These are phyloP conservation scores for Tragelaphus buxtoni DNA, from an alignment of 2,113 vertebrate genomes.

Conservation along the genomic window DNA sequence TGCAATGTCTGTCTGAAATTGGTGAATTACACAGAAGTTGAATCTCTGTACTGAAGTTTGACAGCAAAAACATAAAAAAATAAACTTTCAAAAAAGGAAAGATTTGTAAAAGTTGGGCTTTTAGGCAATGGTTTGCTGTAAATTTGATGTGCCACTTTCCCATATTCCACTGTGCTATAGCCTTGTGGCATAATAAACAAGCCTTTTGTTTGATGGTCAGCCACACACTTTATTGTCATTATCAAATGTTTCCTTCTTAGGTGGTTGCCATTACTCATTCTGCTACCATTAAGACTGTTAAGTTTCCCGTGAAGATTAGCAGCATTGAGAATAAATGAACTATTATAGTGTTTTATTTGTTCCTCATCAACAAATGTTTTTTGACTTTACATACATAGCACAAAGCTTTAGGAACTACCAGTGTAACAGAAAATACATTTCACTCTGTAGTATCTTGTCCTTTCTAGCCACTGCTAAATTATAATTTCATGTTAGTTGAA, in stretches of 20 bases:
- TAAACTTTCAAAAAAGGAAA: neutral
- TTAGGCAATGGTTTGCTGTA: neutral
- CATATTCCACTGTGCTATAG: neutral
- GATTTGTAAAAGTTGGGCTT: neutral
- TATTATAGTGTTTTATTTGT: neutral
- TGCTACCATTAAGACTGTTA: neutral
- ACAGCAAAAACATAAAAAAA: neutral
- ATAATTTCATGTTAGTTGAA: neutral
- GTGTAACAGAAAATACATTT: neutral
- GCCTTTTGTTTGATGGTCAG: neutral
- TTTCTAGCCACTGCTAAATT: constrained; percentile 33
- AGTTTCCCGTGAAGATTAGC: constrained; percentile 22
- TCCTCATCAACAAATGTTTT: constrained; percentile 16
- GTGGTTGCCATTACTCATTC: constrained; percentile 24
- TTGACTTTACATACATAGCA: neutral
- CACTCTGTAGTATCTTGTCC: neutral
- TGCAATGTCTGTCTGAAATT: constrained; percentile 64
- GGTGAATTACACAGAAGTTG: neutral
- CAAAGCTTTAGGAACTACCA: constrained; percentile 29
- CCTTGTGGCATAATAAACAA: neutral
- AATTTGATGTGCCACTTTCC: neutral
- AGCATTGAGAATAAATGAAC: neutral
- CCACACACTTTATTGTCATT: neutral
- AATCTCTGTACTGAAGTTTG: neutral
- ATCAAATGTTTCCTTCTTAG: constrained; percentile 26